These are phyloP conservation scores for Leptinotarsa texana DNA, from an alignment of 1,140 invertebrate genomes.

Conservation along the genomic window DNA sequence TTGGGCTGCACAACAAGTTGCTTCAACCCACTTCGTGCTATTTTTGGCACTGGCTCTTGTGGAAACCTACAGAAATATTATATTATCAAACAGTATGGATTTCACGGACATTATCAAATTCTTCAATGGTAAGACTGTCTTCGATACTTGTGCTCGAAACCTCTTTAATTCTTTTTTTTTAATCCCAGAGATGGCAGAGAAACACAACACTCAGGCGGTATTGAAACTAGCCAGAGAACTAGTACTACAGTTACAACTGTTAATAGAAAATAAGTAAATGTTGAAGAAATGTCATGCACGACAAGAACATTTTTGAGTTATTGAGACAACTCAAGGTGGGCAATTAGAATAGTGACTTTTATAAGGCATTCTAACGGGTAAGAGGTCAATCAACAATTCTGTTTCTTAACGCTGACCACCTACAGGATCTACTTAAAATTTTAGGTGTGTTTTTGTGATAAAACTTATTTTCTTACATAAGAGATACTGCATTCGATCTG, in stretches of 20 bases:
- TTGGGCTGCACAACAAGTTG: constrained; percentile 88
- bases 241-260: constrained; percentile 83
- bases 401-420: too few relatives aligned
- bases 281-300: not conserved
- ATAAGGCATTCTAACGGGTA: not conserved
- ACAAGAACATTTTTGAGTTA: not conserved
- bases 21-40: constrained; percentile 87
- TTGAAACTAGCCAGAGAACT: constrained; percentile 80
- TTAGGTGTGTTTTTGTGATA: not conserved
- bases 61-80: constrained; percentile 91
- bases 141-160: not conserved
- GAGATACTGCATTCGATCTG: not conserved
- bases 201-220: constrained; percentile 84
- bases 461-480: constrained; percentile 13
- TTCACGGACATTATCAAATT: constrained; percentile 98
- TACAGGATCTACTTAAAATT: not conserved
- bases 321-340: not conserved
- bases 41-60: constrained; percentile 91
- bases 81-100: constrained; percentile 93
- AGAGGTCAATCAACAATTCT: not conserved
- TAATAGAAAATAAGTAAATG: constrained; percentile 83
- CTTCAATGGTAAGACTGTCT: constrained; percentile 79
- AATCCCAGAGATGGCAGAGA: constrained; percentile 90
- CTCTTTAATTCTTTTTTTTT: too few relatives aligned
- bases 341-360: not conserved